Base-by-base conservation (phyloP, 2,888 invertebrate species). In the Pseudococcus viburni region DNA sequence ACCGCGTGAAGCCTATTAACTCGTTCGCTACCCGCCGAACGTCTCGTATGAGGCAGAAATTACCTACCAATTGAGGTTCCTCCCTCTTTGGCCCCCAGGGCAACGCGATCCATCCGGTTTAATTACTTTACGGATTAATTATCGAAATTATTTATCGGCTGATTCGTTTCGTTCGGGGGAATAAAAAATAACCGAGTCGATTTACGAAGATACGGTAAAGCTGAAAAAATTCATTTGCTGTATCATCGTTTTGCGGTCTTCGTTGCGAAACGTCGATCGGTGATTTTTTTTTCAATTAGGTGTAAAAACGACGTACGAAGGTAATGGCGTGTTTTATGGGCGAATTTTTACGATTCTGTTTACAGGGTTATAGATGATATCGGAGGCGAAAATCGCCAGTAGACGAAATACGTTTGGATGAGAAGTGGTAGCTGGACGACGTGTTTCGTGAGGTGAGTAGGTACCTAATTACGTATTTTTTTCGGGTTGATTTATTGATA, bases 1-100 rank as follows among this genome's bases (percentile, higher is more conserved):
- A 26, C 68, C 26, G 6, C 73, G 73, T 7, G 33, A 17, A 17
- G 73, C 73, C 73, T 73, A 73, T 73, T 73, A 73, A 73, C 33
- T 73, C 17, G 33, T 73, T 26, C 33, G 15, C 33, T 12, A 59
- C 64, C 19, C 19, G 9, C 9, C 9, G 64, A 11, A 19, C 8
- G 22, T 17, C 19, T 22, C 19, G 6, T 8, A 22, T 19, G 64
- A 6, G 8, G 22, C 12, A 22, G 22, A 8, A 22, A 64, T 64
- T 64, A 64, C 64, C 22, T 22, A 64, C 12, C 22, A 22, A 64
- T 64, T 64, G 64, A 64, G 22, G 22, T 12, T 2, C 26, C 19
- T 19, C 59, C n/a, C 0, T 5, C 64, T 7, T 64, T 33, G 26
- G 26, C 3, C 26, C 26, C 26, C 26, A 1, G 26, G 26, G 26